phyloP scores from a whole-genome alignment of 2,113 vertebrate species.

The Nansenia antarctica region DNA sequence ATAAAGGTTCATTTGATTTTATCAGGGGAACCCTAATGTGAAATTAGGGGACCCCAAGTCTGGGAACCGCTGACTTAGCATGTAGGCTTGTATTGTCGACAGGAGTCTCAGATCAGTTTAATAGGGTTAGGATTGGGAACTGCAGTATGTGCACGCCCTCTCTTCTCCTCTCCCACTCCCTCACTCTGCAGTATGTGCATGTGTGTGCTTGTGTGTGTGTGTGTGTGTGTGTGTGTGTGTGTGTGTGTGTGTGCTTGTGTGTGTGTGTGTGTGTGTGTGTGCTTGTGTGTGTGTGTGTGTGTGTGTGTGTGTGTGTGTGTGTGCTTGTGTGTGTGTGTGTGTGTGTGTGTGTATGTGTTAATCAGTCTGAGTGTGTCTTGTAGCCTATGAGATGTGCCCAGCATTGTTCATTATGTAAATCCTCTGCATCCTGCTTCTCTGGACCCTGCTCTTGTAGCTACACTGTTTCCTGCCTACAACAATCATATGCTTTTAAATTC shows the following conservation, averaged over 20 bases:
- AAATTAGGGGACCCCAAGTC: too few relatives aligned
- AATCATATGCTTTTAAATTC: too few relatives aligned
- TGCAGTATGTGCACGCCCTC: background rate
- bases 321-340: too few relatives aligned
- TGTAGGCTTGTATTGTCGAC: too few relatives aligned
- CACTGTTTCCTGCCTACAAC: too few relatives aligned
- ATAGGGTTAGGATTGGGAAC: too few relatives aligned
- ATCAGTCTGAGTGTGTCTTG: conserved; percentile 12
- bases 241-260: conserved; percentile 3
- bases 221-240: background rate
- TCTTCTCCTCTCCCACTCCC: background rate
- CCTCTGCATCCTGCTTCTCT: background rate
- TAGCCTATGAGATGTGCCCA: background rate
- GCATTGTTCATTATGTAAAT: background rate
- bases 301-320: conserved; percentile 17
- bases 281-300: conserved; percentile 1
- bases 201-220: background rate
- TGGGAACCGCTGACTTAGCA: too few relatives aligned
- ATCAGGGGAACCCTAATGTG: too few relatives aligned
- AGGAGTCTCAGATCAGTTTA: too few relatives aligned
- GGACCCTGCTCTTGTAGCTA: too few relatives aligned
- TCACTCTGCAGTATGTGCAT: background rate
- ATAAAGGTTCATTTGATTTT: too few relatives aligned
- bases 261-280: conserved; percentile 15
- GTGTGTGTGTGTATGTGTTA: conserved; percentile 18